Evolutionary conservation across 2,888 invertebrate species (phyloP).

Genomic region (Scotopteryx bipunctaria): DNA sequence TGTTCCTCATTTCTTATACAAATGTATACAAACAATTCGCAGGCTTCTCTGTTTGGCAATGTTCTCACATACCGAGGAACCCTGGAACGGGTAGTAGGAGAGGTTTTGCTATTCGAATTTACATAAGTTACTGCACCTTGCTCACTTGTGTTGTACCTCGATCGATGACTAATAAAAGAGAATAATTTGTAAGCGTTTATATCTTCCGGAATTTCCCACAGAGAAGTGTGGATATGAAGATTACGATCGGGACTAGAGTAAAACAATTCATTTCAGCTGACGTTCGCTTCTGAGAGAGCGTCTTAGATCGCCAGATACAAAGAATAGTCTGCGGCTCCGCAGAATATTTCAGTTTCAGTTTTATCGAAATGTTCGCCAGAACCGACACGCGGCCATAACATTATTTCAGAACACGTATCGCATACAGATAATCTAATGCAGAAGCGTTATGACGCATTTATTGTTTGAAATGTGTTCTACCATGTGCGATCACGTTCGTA

Average conservation of each 20-base stretch:
- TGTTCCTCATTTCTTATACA: constrained; percentile 71
- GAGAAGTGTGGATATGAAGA: constrained; percentile 30
- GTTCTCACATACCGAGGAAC: constrained; percentile 71
- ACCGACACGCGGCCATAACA: constrained; percentile 61
- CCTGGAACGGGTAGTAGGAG: constrained; percentile 67
- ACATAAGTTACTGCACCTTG: constrained; percentile 67
- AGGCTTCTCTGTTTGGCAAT: constrained; percentile 63
- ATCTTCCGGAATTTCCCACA: constrained; percentile 9
- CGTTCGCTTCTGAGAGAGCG: constrained; percentile 32
- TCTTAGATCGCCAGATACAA: constrained; percentile 36
- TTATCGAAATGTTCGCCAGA: constrained; percentile 54
- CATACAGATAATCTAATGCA: constrained; percentile 75
- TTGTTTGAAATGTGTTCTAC: constrained; percentile 64
- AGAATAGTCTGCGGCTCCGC: constrained; percentile 39
- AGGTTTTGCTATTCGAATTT: constrained; percentile 65
- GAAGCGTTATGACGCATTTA: constrained; percentile 75
- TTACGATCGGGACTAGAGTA: constrained; percentile 31
- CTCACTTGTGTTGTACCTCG: constrained; percentile 28
- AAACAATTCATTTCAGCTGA: constrained; percentile 36
- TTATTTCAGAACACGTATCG: constrained; percentile 79
- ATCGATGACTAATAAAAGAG: constrained; percentile 24
- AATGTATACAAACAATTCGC: constrained; percentile 74
- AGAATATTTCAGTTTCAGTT: constrained; percentile 63
- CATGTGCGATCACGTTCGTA: constrained; percentile 54
- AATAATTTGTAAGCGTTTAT: constrained; percentile 16